A percentile compares a stretch with the other conserved stretches of the same genome.
Evolutionary conservation across 2,797 vertebrate genomes (phyloP).

Genomic region (Sciurus vulgaris): DNA sequence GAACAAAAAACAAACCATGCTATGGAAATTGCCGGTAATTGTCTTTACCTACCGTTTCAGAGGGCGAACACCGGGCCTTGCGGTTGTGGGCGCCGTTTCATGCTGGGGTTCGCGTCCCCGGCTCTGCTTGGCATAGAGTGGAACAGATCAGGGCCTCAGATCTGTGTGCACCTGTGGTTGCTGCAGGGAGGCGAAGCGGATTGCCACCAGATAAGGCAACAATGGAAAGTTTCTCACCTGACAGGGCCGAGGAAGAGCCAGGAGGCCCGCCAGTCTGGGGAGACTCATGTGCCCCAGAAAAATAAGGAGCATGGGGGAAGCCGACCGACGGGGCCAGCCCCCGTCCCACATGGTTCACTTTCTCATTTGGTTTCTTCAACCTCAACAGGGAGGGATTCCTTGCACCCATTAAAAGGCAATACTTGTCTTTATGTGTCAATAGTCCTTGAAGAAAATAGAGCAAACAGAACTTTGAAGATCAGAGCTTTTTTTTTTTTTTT

Average conservation of each 20-base stretch:
- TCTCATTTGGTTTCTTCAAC: conserved; percentile 54
- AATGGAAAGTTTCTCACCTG: conserved; percentile 90
- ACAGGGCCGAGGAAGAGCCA: background rate
- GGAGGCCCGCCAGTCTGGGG: background rate
- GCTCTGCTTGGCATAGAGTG: conserved; percentile 86
- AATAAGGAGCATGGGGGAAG: background rate
- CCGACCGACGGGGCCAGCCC: background rate
- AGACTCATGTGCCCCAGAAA: conserved; percentile 62
- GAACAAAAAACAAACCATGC: conserved; percentile 86
- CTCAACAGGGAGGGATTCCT: conserved; percentile 28
- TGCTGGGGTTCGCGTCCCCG: conserved; percentile 86
- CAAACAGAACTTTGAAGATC: conserved; percentile 72
- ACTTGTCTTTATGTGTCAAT: background rate
- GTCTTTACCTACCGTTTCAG: conserved; percentile 86
- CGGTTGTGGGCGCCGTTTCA: conserved; percentile 83
- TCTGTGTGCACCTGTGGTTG: conserved; percentile 85
- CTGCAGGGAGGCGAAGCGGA: conserved; percentile 75
- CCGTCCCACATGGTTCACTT: background rate
- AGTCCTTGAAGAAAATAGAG: conserved; percentile 58
- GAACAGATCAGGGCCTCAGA: conserved; percentile 88
- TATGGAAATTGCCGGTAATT: conserved; percentile 87
- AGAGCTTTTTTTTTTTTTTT: conserved; percentile 5
- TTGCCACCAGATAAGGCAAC: conserved; percentile 87
- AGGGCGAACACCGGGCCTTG: conserved; percentile 81
- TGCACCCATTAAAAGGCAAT: background rate